phyloP scores from a whole-genome alignment of 2,888 invertebrate genomes.

The Drosophila fungiperda region DNA sequence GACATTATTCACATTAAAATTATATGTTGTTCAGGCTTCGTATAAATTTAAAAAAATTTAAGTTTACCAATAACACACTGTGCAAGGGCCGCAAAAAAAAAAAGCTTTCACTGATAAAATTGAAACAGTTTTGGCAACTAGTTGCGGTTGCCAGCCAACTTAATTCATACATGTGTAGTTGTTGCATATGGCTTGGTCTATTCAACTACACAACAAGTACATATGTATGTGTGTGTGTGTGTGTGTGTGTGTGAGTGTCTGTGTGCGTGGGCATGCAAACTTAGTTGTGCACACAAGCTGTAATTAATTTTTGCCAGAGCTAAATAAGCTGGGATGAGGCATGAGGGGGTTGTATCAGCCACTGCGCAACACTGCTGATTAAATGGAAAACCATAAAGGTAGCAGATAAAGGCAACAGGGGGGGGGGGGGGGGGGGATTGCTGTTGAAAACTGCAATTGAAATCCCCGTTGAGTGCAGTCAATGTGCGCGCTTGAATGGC shows the following conservation, averaged over 20 bases:
- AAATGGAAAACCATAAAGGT: slow-evolving; percentile 21
- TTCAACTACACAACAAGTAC: slow-evolving; percentile 20
- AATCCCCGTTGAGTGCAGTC: slow-evolving; percentile 39
- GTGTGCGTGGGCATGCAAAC: slow-evolving; percentile 26
- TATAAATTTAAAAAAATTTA: not conserved
- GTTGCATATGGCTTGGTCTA: slow-evolving; percentile 24
- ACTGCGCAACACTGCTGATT: slow-evolving; percentile 23
- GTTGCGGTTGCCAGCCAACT: slow-evolving; percentile 32
- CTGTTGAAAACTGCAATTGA: slow-evolving; percentile 33
- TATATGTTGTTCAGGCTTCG: not conserved
- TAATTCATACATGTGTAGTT: slow-evolving; percentile 7
- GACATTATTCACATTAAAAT: not conserved
- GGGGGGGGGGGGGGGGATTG: not conserved
- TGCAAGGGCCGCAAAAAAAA: slow-evolving; percentile 1
- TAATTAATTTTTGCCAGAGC: slow-evolving; percentile 55
- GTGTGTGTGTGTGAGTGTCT: not conserved
- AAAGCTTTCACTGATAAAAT: slow-evolving; percentile 16
- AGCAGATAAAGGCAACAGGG: too few species aligned
- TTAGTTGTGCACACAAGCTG: slow-evolving; percentile 34
- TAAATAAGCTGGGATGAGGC: slow-evolving; percentile 36
- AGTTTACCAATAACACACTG: slow-evolving; percentile 16
- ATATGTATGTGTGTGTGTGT: not conserved
- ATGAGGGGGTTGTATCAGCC: not conserved
- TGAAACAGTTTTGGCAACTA: slow-evolving; percentile 41
- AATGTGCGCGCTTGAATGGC: slow-evolving; percentile 30